Evolutionary conservation across 2,113 vertebrate genomes (phyloP).

Genomic region (Dicrurus megarhynchus): DNA sequence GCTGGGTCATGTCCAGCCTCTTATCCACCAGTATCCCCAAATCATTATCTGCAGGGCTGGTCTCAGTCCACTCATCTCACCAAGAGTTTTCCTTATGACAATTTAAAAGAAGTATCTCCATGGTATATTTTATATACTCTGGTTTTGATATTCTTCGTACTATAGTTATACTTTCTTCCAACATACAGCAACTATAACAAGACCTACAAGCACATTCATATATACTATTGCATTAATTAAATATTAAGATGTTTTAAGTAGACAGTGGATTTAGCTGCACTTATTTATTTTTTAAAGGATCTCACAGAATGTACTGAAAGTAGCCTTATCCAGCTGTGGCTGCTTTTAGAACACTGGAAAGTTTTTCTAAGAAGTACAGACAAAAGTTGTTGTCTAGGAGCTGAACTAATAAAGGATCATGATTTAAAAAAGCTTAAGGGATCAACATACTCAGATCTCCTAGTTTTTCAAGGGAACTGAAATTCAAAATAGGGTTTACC

Average conservation of each 20-base stretch:
- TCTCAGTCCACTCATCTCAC: not conserved
- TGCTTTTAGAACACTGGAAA: not conserved
- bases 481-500: not conserved
- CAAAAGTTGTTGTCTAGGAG: not conserved
- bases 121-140: not conserved
- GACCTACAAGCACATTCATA: not conserved
- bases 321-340: not conserved
- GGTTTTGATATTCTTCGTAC: not conserved
- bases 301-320: not conserved
- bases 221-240: not conserved
- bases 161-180: not conserved
- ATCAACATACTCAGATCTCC: not conserved
- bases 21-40: rapidly evolving
- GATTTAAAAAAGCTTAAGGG: not conserved
- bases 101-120: not conserved
- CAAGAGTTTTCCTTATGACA: not conserved
- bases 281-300: not conserved
- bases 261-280: not conserved
- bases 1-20: not conserved
- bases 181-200: not conserved
- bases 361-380: not conserved
- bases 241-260: not conserved
- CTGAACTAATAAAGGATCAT: not conserved
- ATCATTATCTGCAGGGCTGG: not conserved
- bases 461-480: not conserved